Percentiles rank a stretch among this genome's conserved stretches.
These are phyloP conservation scores for Galerucella calmariensis DNA, from an alignment of 2,888 invertebrate species.

Conservation along the genomic window DNA sequence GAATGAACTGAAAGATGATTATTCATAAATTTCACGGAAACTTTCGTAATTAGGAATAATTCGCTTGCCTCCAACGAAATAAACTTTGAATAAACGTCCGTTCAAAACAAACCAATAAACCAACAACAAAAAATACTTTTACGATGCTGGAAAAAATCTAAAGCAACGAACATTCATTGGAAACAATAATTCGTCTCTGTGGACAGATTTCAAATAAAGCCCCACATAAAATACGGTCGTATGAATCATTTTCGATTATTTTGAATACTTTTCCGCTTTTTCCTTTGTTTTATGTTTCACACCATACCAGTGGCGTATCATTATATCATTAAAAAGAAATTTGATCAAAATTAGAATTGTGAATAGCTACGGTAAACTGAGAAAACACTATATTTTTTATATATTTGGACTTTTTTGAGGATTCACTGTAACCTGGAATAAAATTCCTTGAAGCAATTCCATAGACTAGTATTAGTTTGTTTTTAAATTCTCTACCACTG, in stretches of 20 bases:
- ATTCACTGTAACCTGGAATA: too few relatives aligned
- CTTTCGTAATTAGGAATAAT: slow-evolving; percentile 12
- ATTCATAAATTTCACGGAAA: background rate
- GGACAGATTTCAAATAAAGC: slow-evolving; percentile 43
- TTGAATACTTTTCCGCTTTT: slow-evolving; percentile 41
- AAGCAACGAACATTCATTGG: slow-evolving; percentile 32
- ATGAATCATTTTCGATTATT: slow-evolving; percentile 46
- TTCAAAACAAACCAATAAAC: slow-evolving; percentile 28
- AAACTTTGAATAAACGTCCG: background rate
- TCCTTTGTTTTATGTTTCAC: slow-evolving; percentile 46
- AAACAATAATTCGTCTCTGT: slow-evolving; percentile 31
- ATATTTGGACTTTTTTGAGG: too few relatives aligned
- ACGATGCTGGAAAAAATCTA: slow-evolving; percentile 19
- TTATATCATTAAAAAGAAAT: background rate
- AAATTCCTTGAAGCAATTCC: too few relatives aligned
- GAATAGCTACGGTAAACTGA: too few relatives aligned
- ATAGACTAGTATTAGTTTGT: too few relatives aligned
- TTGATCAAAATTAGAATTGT: background rate
- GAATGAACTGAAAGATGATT: too few relatives aligned
- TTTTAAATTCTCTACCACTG: too few relatives aligned
- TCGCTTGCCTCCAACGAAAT: background rate
- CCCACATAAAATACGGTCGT: slow-evolving; percentile 39
- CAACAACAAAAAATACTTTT: slow-evolving; percentile 24
- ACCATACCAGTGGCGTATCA: slow-evolving; percentile 31
- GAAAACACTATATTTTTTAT: too few relatives aligned